Conservation (phyloP, 2,888 invertebrate species). For the Theodoxus fluviatilis region DNA sequence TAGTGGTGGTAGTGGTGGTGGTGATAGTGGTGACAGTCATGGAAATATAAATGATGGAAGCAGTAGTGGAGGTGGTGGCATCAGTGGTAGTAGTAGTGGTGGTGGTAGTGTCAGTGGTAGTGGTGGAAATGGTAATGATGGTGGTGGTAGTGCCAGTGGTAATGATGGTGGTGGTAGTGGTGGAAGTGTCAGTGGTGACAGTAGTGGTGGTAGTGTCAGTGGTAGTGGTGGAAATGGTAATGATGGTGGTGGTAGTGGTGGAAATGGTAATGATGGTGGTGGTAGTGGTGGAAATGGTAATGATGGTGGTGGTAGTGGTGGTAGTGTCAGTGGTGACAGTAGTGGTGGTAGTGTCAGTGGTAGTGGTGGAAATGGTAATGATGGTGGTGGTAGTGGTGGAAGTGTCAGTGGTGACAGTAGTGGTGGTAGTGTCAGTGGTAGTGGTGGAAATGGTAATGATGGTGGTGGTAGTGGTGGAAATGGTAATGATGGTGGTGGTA, state of each 20-base stretch:
- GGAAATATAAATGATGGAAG: neutral
- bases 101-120: neutral
- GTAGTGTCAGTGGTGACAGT: neutral
- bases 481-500: no score
- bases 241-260: neutral
- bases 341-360: neutral
- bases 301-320: neutral
- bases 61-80: neutral
- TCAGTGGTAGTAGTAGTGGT: neutral
- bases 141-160: no score
- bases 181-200: no score
- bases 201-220: no score
- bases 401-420: no score
- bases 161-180: no score
- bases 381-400: no score
- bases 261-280: neutral
- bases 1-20: neutral
- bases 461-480: no score
- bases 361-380: no score
- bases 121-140: no score
- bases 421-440: no score
- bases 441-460: no score
- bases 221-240: neutral
- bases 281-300: neutral
- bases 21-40: neutral